Evolutionary conservation across 2,113 vertebrate genomes (phyloP), one percentile per base, ranked within the genome.

Genomic region (Pelecanoides urinatrix): DNA sequence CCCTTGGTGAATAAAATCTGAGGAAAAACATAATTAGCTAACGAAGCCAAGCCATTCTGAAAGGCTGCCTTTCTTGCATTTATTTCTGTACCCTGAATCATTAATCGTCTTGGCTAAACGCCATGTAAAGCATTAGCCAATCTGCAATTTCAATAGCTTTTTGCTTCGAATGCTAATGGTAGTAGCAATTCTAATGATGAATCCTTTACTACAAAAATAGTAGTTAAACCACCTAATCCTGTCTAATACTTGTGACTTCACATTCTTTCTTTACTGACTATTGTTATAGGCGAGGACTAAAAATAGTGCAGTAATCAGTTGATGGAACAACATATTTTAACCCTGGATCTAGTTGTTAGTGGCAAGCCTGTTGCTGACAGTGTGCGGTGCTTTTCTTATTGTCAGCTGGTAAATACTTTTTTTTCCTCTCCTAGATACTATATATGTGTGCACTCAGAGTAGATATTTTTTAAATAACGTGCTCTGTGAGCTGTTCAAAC

Each of bases 141-240:
- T 86, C 75, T 87, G 80, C 80, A 91, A 53, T 76, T 96, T 94
- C 94, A 92, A 11, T 96, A 63, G 76, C 87, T 77, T 72, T 96
- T 97, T 96, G 80, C 81, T 94, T 95, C 32, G 45, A 83, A 66
- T 79, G 67, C 74, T 97, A 90, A 95, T 93, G 82, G 81, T 85
- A 82, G 68, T 80, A 96, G 94, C 86, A 82, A 12, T 96, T 93
- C 88, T 89, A 96, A 25, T 52, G 91, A 79, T 88, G 91, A 95
- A 73, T 89, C 88, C 92, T 92, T 92, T 82, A 53, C 94, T 95
- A 97, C 92, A 91, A 67, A 96, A 93, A 90, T 81, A 94, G 77
- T 96, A 83, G 80, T 95, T 96, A 90, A 96, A 97, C 62, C 97
- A 95, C 91, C 94, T 97, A 96, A 96, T 96, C 95, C 94, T 45